Base-by-base conservation (phyloP, 2,888 invertebrate species). In the Drosophila histrio region DNA sequence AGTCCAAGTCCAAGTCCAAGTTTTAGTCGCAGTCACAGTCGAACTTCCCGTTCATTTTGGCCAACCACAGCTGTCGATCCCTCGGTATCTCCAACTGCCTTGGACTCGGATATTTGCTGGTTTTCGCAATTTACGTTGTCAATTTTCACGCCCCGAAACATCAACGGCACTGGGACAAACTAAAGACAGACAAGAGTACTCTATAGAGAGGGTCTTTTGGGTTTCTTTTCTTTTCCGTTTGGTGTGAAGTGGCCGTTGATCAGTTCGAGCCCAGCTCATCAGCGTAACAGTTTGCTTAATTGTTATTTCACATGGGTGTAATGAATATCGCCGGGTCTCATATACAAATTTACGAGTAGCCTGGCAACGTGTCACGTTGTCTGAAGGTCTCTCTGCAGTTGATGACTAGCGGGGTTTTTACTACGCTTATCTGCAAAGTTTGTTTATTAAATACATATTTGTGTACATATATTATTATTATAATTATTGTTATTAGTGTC, bases 71-170 rank as follows among this genome's bases (percentile, higher is more conserved):
- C 13, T 39, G 38, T 60, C 38, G 24, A 47, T 49, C 41, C 47
- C 21, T 15, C 50, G 46, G 34, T 36, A 28, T 4, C 36, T 21
- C 21, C 41, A 17, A n/a, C 32, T 49, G 24, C 19, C 34, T 36
- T 17, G 34, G 15, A 26, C 41, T 39, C 60, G 36, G 46, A 9
- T 22, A 15, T 39, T 39, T 65, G 56, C 61, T 61, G 59, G 30
- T 63, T 68, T 77, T 88, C 34, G 83, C 84, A 84, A 88, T 84
- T 84, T 84, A 88, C 78, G 87, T 68, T 83, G 84, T 80, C 88
- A 88, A 86, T 84, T 86, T 84, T 69, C 83, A 84, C 84, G 88
- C 84, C 84, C 88, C 77, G 53, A 79, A 87, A 82, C 61, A 64
- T 65, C 73, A 77, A 62, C 73, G 60, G 59, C 70, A 61, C 36